Conservation (phyloP, 2,888 invertebrate genomes). For the Rhopalosiphum nymphaeae region DNA sequence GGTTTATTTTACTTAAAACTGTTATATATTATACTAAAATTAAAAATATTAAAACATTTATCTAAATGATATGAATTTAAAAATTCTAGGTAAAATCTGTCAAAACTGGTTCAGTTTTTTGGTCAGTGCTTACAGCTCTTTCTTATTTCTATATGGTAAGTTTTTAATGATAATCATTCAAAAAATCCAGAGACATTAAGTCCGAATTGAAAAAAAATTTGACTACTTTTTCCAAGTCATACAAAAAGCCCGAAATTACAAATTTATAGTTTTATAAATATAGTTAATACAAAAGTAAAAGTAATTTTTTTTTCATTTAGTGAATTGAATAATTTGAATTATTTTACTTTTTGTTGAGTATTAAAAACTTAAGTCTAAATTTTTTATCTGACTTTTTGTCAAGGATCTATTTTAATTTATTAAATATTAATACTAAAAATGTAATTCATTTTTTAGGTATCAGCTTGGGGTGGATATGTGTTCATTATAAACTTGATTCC, state of each 20-base stretch:
- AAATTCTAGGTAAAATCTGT: slow-evolving; percentile 82
- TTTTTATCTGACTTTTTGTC: not conserved
- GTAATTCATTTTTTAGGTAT: slow-evolving; percentile 77
- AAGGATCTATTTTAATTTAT: not conserved
- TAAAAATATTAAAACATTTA: not conserved
- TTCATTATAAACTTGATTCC: slow-evolving; percentile 99
- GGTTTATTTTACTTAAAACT: not conserved
- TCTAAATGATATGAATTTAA: not conserved
- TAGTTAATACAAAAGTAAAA: not conserved
- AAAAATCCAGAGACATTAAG: not conserved
- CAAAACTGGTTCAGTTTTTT: slow-evolving; percentile 97
- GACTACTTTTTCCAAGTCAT: not conserved
- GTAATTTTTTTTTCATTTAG: not conserved
- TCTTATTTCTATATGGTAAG: slow-evolving; percentile 99
- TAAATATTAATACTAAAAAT: not conserved
- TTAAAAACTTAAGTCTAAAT: not conserved
- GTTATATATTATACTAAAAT: not conserved
- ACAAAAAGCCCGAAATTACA: not conserved
- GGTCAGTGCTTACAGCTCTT: slow-evolving; percentile 93
- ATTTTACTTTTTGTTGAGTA: too few species aligned
- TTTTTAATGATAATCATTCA: slow-evolving; percentile 62
- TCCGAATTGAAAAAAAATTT: not conserved
- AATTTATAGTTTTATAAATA: not conserved
- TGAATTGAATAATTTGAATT: not conserved
- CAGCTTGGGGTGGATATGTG: slow-evolving; percentile 99